Percentiles rank a stretch among this genome's conserved stretches.
Conservation (phyloP, 2,797 vertebrate genomes). For the Malacoctenus gilli region DNA sequence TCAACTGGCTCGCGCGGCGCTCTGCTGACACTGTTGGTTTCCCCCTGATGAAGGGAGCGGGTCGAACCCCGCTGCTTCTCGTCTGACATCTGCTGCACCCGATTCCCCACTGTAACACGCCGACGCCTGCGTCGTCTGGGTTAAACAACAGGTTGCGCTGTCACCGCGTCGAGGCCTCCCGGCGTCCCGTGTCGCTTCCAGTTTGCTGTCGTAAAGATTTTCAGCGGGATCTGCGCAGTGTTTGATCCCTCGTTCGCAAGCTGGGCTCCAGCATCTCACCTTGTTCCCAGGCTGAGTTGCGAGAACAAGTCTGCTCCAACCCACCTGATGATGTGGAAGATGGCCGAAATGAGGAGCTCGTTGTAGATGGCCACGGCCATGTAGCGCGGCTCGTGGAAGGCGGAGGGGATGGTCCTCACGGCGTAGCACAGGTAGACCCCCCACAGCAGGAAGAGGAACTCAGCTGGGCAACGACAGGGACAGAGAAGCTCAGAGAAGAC, state of each 20-base stretch:
- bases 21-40: constrained; percentile 61
- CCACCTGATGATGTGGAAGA: constrained; percentile 97
- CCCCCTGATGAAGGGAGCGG: constrained; percentile 49
- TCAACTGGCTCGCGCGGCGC: constrained; percentile 46
- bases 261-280: too few relatives aligned
- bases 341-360: constrained; percentile 94
- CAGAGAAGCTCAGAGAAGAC: too few relatives aligned
- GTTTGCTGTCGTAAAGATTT: constrained; percentile 7
- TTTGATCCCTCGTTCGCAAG: background rate
- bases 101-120: constrained; percentile 26
- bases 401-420: constrained; percentile 94
- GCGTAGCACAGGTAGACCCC: constrained; percentile 97
- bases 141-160: constrained; percentile 34
- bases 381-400: constrained; percentile 98
- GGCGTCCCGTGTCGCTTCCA: background rate
- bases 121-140: constrained; percentile 32
- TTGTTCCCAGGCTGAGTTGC: too few relatives aligned
- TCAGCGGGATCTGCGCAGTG: too few relatives aligned
- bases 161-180: background rate
- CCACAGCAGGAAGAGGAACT: constrained; percentile 98
- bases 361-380: constrained; percentile 97
- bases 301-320: too few relatives aligned
- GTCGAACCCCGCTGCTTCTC: constrained; percentile 47
- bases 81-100: constrained; percentile 47
- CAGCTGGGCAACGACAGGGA: constrained; percentile 80